Base-by-base conservation (phyloP, 2,113 vertebrate genomes). In the Dasyurus viverrinus region DNA sequence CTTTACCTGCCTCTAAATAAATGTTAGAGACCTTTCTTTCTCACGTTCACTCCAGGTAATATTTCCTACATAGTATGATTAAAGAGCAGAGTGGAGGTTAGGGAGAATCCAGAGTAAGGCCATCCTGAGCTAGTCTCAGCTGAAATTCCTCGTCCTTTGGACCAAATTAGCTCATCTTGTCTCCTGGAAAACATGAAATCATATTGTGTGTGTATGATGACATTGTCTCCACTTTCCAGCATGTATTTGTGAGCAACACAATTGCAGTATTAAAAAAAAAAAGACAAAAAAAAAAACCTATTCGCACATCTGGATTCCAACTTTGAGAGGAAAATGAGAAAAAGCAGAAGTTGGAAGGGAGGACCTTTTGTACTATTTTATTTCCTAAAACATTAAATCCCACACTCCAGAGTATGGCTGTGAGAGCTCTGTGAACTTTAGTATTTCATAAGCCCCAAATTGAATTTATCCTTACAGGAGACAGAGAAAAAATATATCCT, bases 281-380 rank as follows among this genome's bases (percentile, higher is more conserved):
- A 55, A 36, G 9, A 60, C 24, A 26, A 14, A 76, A n/a, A n/a
- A 76, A 76, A 76, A 76, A 19, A 16, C 54, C 54, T 84, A 84
- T 42, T 84, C 54, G 60, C 22, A 26, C 76, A 92, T 76, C 54
- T 94, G 92, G 90, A 89, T 91, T 93, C 52, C 90, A 90, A 76
- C 89, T 84, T 22, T 50, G 90, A 93, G 89, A 89, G 48, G 54
- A 54, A 68, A 54, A 54, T 60, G 90, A 93, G 92, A 53, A 68
- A 91, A 93, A 68, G 27, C 25, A 2, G 90, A 55, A 50, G 89
- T 19, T 47, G 25, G 54, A 60, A 48, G 30, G 42, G 24, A 3
- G 1, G 16, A 26, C 50, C 54, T 94, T 54, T 42, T 53, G 27
- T 54, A 22, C 42, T 92, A 16, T 23, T 25, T 16, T 11, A 46